A percentile compares a stretch with the other conserved stretches of the same genome.
These are phyloP conservation scores for Catostylus mosaicus DNA, from an alignment of 30 jellyfish, hydroid and myxozoan genomes.

Conservation along the genomic window DNA sequence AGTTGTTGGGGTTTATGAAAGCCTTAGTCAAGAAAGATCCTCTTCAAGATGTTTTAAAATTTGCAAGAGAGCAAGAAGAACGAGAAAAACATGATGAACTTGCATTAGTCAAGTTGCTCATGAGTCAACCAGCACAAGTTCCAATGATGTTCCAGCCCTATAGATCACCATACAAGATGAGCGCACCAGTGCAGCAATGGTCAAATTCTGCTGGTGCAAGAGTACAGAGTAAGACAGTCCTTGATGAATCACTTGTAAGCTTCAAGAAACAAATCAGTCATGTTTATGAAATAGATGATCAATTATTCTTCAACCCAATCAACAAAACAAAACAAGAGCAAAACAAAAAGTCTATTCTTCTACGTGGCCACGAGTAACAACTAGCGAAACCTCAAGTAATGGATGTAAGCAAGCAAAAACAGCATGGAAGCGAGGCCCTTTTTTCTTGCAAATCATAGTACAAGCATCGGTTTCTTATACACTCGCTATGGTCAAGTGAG, in stretches of 20 bases:
- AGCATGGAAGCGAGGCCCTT: too few relatives aligned
- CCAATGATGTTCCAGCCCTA: constrained; percentile 27
- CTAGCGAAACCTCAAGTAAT: too few relatives aligned
- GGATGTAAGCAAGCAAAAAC: too few relatives aligned
- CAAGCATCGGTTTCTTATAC: too few relatives aligned
- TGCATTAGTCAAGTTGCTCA: constrained; percentile 21
- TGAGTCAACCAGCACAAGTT: constrained; percentile 34
- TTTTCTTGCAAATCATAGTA: too few relatives aligned
- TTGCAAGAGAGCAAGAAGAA: constrained; percentile 53
- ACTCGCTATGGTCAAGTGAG: too few relatives aligned
- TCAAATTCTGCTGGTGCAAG: too few relatives aligned
- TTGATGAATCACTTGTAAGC: constrained; percentile 38
- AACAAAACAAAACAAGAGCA: too few relatives aligned
- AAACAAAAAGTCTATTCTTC: too few relatives aligned
- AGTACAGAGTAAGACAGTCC: too few relatives aligned
- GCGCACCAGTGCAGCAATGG: constrained; percentile 28
- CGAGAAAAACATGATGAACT: constrained; percentile 52
- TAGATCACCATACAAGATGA: constrained; percentile 26
- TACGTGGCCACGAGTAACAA: too few relatives aligned
- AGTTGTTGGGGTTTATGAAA: constrained; percentile 25
- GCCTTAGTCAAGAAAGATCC: constrained; percentile 36
- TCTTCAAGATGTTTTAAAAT: constrained; percentile 32
- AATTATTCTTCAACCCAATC: too few relatives aligned
- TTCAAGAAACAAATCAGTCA: constrained; percentile 12
- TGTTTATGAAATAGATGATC: constrained; percentile 20